A percentile compares a stretch with the other conserved stretches of the same genome.
phyloP scores from a whole-genome alignment of 2,113 vertebrate species.

The Bagarius yarrelli region DNA sequence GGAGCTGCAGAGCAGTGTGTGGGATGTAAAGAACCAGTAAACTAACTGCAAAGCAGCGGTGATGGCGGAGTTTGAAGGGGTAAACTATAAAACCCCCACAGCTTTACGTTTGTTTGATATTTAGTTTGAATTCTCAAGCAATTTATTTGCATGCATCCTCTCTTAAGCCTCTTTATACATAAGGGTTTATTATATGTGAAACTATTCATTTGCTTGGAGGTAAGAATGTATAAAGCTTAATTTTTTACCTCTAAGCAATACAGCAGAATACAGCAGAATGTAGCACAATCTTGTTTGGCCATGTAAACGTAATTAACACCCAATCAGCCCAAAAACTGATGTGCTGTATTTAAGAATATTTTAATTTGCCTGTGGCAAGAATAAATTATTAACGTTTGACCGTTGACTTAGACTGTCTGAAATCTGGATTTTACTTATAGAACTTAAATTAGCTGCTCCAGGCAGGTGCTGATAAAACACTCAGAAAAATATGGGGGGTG shows the following conservation, averaged over 20 bases:
- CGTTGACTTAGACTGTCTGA: neutral
- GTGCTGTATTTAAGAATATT: neutral
- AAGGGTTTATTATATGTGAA: neutral
- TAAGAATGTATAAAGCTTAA: neutral
- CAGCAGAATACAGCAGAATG: neutral
- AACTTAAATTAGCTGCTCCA: neutral
- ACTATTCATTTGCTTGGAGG: neutral
- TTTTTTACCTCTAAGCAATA: neutral
- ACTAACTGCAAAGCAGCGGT: neutral
- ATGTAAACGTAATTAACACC: neutral
- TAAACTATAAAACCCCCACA: neutral
- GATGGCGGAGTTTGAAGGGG: neutral
- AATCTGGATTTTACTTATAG: neutral
- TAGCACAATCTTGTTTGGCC: neutral
- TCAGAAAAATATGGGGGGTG: too few species aligned
- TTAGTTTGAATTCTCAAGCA: neutral
- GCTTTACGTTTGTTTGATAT: neutral
- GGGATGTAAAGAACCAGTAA: neutral
- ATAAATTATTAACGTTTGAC: neutral
- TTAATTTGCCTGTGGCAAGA: neutral
- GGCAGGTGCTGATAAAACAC: neutral
- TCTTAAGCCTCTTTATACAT: neutral
- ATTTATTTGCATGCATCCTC: neutral
- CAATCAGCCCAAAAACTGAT: neutral
- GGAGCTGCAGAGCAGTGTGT: neutral